phyloP scores from a whole-genome alignment of 2,113 vertebrate genomes.

The Thryonomys swinderianus region DNA sequence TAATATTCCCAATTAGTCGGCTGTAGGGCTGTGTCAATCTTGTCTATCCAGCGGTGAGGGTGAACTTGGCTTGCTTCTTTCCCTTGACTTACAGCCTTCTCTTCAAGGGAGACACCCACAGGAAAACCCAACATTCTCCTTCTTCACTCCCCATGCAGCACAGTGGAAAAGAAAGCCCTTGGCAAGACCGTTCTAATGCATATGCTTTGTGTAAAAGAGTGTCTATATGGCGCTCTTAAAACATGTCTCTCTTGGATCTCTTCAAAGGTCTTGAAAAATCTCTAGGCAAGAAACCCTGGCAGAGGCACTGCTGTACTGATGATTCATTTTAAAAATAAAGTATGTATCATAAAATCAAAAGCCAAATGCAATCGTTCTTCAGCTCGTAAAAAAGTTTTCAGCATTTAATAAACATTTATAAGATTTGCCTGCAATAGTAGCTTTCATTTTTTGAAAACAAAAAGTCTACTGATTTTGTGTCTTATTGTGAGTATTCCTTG shows the following conservation, averaged over 20 bases:
- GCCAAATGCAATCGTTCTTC: background rate
- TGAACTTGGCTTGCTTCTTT: background rate
- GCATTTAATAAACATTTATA: background rate
- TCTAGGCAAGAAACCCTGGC: background rate
- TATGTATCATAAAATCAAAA: background rate
- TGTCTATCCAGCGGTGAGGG: rapidly evolving
- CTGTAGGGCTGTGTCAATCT: background rate
- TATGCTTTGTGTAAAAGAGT: background rate
- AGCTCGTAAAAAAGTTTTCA: background rate
- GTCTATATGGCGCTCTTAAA: conserved; percentile 1
- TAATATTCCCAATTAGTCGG: background rate
- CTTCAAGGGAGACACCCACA: background rate
- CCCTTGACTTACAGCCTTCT: background rate
- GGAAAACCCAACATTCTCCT: background rate
- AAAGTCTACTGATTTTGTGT: conserved; percentile 15
- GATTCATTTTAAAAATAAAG: background rate
- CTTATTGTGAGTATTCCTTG: background rate
- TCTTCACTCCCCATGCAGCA: background rate
- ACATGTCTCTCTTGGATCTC: background rate
- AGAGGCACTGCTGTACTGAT: background rate
- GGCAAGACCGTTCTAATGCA: background rate
- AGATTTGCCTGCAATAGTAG: background rate
- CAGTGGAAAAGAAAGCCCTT: background rate
- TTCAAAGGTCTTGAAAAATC: background rate
- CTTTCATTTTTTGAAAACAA: conserved; percentile 35